phyloP scores from a whole-genome alignment of 2,888 invertebrate genomes.

The Philonicus albiceps region DNA sequence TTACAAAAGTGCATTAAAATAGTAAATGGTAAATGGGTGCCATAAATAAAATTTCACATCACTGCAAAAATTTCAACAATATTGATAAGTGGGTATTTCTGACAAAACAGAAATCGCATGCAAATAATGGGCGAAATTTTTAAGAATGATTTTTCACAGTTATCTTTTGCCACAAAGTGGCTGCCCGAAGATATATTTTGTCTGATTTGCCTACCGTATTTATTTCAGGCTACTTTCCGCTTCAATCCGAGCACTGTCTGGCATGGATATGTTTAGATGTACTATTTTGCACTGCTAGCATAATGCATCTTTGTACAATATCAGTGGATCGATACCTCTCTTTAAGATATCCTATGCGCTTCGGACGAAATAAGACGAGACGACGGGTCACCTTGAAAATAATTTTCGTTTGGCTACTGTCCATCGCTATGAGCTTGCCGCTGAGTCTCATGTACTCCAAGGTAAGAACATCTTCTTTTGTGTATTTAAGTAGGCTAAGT shows the following conservation, averaged over 20 bases:
- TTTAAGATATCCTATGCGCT: conserved; percentile 90
- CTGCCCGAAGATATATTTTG: not conserved
- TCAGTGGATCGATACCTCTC: conserved; percentile 94
- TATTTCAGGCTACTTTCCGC: conserved; percentile 79
- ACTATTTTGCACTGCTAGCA: conserved; percentile 94
- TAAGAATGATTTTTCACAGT: not conserved
- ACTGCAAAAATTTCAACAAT: not conserved
- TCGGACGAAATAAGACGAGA: conserved; percentile 87
- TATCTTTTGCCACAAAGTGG: not conserved
- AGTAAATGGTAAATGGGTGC: not conserved
- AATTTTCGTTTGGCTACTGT: conserved; percentile 90
- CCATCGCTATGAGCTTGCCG: conserved; percentile 90
- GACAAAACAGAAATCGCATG: not conserved
- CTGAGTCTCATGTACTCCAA: conserved; percentile 88
- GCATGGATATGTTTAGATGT: conserved; percentile 96
- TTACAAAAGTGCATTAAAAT: not conserved
- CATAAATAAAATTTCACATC: not conserved
- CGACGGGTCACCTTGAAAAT: conserved; percentile 88
- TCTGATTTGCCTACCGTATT: conserved; percentile 32
- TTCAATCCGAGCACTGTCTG: conserved; percentile 85
- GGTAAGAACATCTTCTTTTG: conserved; percentile 64
- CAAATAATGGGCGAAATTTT: not conserved
- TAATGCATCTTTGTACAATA: conserved; percentile 96
- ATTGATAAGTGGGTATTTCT: not conserved
- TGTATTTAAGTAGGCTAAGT: not conserved